These are phyloP conservation scores for Actinernus sp. DNA, from an alignment of 92 coral and sea anemone genomes.

Conservation along the genomic window DNA sequence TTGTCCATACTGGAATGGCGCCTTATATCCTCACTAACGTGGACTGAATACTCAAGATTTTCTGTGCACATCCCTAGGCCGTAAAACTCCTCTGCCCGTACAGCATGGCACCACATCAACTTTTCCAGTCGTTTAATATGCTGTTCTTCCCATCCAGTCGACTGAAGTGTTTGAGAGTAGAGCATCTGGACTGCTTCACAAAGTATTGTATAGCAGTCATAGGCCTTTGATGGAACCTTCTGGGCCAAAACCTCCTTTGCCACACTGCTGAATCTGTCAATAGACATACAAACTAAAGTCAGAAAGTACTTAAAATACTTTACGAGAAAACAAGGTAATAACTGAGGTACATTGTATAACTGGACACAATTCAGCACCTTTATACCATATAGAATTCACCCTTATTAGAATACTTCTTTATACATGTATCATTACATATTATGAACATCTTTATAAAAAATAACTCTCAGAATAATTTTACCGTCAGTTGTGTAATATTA, in stretches of 20 bases:
- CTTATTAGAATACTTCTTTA: no score
- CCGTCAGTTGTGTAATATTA: no score
- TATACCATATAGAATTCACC: no score
- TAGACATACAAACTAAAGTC: no score
- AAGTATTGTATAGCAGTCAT: conserved; percentile 48
- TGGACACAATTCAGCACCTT: no score
- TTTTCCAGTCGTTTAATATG: conserved; percentile 11
- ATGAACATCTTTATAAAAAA: no score
- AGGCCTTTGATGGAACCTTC: conserved; percentile 62
- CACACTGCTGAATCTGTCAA: conserved; percentile 62
- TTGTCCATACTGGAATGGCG: conserved; percentile 75
- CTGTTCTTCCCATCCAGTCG: conserved; percentile 51
- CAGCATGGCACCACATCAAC: conserved; percentile 32
- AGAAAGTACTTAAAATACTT: no score
- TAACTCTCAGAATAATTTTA: no score
- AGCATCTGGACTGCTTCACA: conserved; percentile 60
- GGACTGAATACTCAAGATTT: conserved; percentile 71
- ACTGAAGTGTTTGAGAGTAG: conserved; percentile 23
- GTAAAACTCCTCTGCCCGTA: conserved; percentile 20
- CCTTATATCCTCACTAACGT: conserved; percentile 28
- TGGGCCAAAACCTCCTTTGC: conserved; percentile 79
- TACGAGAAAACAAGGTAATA: no score
- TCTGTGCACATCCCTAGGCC: conserved; percentile 28
- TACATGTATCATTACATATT: no score
- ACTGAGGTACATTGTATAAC: no score